These are phyloP conservation scores for Pantherophis vulpinus DNA, from an alignment of 2,797 vertebrate genomes.

Conservation along the genomic window DNA sequence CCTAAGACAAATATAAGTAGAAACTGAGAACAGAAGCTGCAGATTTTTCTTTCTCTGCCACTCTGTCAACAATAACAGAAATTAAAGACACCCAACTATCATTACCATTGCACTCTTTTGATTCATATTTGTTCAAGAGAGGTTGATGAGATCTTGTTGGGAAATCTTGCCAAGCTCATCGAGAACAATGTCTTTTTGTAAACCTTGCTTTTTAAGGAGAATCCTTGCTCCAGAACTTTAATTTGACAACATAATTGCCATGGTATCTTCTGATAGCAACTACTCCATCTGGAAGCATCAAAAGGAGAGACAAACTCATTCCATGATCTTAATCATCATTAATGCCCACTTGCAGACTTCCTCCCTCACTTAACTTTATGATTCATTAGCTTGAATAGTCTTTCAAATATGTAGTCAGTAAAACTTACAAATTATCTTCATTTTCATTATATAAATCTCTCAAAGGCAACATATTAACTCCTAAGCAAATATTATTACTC, in stretches of 20 bases:
- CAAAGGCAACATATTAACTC: not conserved
- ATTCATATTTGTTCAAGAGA: not conserved
- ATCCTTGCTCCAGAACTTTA: not conserved
- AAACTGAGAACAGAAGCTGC: not conserved
- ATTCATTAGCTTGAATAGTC: not conserved
- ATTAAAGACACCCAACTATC: not conserved
- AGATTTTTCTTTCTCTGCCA: no score
- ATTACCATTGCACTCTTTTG: not conserved
- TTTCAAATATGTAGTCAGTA: not conserved
- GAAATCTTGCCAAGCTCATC: not conserved
- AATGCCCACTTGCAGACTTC: not conserved
- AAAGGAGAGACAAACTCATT: not conserved
- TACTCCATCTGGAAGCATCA: not conserved
- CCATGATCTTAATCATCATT: not conserved
- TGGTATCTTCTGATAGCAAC: not conserved
- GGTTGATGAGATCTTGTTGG: not conserved
- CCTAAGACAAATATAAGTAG: not conserved
- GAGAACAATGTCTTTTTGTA: not conserved
- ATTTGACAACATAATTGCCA: not conserved
- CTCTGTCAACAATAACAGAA: not conserved
- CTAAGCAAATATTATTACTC: not conserved
- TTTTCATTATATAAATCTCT: not conserved
- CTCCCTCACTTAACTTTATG: not conserved
- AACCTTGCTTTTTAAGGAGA: not conserved
- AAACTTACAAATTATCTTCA: no score